Evolutionary conservation across 1,140 invertebrate genomes (phyloP).

Genomic region (Samia ricini): DNA sequence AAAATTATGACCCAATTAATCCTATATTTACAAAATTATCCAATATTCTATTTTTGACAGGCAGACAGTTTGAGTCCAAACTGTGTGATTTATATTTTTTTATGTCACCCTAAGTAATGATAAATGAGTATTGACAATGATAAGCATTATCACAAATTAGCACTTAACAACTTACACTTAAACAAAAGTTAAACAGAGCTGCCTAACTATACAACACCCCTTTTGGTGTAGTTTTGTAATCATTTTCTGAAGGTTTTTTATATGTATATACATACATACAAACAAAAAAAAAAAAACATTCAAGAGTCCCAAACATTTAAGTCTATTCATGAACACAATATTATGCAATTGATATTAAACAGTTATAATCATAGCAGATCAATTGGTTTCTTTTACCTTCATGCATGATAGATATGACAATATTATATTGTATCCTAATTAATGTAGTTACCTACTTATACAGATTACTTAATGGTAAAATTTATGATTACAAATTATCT

Average conservation of each 20-base stretch:
- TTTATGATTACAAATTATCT: background rate
- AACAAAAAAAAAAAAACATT: slow-evolving; percentile 39
- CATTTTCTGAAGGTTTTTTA: background rate
- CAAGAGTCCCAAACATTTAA: background rate
- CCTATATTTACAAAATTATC: slow-evolving; percentile 35
- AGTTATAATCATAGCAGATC: background rate
- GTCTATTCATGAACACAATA: background rate
- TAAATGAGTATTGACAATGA: slow-evolving; percentile 67
- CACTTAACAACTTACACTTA: slow-evolving; percentile 30
- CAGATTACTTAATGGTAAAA: too few relatives aligned
- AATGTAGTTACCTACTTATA: too few relatives aligned
- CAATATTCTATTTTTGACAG: slow-evolving; percentile 38
- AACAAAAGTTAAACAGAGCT: slow-evolving; percentile 27
- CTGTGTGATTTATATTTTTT: slow-evolving; percentile 2
- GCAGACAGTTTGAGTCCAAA: slow-evolving; percentile 34
- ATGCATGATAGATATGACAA: background rate
- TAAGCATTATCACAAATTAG: slow-evolving; percentile 59
- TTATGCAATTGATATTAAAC: background rate
- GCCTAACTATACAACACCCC: slow-evolving; percentile 22
- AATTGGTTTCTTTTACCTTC: background rate
- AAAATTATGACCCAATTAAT: slow-evolving; percentile 16
- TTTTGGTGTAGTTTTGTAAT: slow-evolving; percentile 29
- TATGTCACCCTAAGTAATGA: slow-evolving; percentile 31
- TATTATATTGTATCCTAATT: too few relatives aligned
- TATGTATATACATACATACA: slow-evolving; percentile 41